Base-by-base conservation (phyloP, 2,113 vertebrate species). In the Paracanthobrama guichenoti region DNA sequence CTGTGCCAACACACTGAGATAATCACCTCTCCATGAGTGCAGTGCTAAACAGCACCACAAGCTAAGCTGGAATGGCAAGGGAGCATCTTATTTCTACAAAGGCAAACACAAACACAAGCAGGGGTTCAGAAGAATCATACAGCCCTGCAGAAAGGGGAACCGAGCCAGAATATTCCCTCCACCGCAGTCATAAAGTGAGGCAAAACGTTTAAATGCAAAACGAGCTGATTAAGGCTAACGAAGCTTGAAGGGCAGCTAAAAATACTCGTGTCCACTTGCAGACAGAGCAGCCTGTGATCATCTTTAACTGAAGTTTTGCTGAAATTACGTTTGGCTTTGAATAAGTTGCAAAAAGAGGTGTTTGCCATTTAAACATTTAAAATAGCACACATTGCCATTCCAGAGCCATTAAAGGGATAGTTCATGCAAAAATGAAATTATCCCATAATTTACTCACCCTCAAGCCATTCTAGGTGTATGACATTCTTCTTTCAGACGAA, bases 141-240 rank as follows among this genome's bases (percentile, higher is more conserved):
- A 50, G 24, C 16, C 10, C 24, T 53, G 74, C 46, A 55, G 83
- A 31, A 55, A 59, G 48, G 26, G 48, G 82, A 31, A 60, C 14
- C 9, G n/a, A 44, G 42, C 50, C 73, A 20, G 4, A 84, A 75
- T 66, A 57, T 35, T 87, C 24, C 46, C 35, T 48, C 31, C 39
- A 46, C 50, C n/a, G 16, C 82, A 35, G 31, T 64, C 78, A 57
- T 53, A 75, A 81, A 76, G 48, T 75, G 60, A 88, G 57, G 48
- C 44, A 35, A 79, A 73, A 72, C 14, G 44, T 66, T 76, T 55
- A 72, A 76, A 79, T 82, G 39, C 39, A 80, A 76, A 86, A 73
- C 1, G 11, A 88, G 72, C 57, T 81, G 66, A 84, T 85, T 82
- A 84, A 67, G 48, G 6, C 78, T 82, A 79, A 86, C 31, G 22